Percentiles rank a stretch among this genome's conserved stretches.
Evolutionary conservation across 1,140 invertebrate species (phyloP).

Genomic region (Streblospio benedicti): DNA sequence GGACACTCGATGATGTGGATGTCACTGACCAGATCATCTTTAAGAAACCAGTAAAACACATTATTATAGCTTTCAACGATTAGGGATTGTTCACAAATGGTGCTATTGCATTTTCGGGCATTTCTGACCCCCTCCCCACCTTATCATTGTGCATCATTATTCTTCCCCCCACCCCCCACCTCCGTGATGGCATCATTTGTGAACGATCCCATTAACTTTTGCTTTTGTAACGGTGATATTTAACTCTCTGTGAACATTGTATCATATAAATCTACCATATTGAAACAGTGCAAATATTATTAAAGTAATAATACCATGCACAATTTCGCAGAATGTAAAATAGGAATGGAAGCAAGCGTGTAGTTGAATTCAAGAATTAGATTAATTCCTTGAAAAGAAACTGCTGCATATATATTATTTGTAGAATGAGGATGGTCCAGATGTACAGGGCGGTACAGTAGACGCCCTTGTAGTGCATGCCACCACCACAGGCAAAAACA

Average conservation of each 20-base stretch:
- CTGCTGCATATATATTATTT: not conserved
- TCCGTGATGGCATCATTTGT: too few relatives aligned
- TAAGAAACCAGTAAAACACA: slow-evolving; percentile 44
- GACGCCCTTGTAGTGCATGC: slow-evolving; percentile 88
- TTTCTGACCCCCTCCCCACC: too few relatives aligned
- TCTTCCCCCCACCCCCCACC: too few relatives aligned
- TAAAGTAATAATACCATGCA: too few relatives aligned
- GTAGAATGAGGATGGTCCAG: slow-evolving; percentile 53
- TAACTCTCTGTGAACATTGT: not conserved
- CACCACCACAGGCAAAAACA: slow-evolving; percentile 80
- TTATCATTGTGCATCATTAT: too few relatives aligned
- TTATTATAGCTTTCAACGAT: too few relatives aligned
- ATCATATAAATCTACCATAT: too few relatives aligned
- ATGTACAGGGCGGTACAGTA: slow-evolving; percentile 77
- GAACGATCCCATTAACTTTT: not conserved
- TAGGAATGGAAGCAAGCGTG: too few relatives aligned
- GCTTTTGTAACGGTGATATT: not conserved
- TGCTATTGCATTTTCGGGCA: too few relatives aligned
- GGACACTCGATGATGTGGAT: slow-evolving; percentile 68
- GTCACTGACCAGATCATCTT: slow-evolving; percentile 67
- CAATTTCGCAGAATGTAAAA: too few relatives aligned
- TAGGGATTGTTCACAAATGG: too few relatives aligned
- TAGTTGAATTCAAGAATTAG: not conserved
- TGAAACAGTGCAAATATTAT: too few relatives aligned
- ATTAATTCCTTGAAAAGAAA: not conserved